Conservation (phyloP, 2,888 invertebrate species). For the Smittia aterrima region DNA sequence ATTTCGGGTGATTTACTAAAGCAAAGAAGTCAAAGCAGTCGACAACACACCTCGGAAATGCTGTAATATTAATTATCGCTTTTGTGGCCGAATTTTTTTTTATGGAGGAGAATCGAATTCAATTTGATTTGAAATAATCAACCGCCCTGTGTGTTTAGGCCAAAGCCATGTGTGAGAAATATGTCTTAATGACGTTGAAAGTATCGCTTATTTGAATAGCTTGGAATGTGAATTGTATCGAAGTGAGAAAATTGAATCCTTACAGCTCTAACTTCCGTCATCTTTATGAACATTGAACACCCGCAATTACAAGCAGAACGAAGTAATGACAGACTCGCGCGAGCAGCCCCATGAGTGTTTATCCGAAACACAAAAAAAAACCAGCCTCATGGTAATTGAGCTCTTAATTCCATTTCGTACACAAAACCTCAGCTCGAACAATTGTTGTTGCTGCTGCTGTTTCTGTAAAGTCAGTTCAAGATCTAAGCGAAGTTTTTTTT, state of each 20-base stretch:
- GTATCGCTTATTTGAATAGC: background rate
- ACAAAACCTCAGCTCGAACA: background rate
- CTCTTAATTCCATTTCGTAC: constrained; percentile 21
- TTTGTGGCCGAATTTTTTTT: no score
- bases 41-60: constrained; percentile 10
- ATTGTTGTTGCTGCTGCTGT: background rate
- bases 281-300: background rate
- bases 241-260: background rate
- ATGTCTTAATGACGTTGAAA: background rate
- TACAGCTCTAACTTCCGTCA: background rate
- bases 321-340: background rate
- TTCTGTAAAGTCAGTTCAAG: constrained; percentile 13
- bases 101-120: no score
- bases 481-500: constrained; percentile 17
- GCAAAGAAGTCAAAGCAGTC: background rate
- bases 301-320: background rate
- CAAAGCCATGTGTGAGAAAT: background rate
- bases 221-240: background rate
- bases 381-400: constrained; percentile 22
- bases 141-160: no score
- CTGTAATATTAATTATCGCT: background rate
- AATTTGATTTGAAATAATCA: no score
- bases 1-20: background rate
- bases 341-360: background rate
- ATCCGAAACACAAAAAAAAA: background rate